Percentiles rank a stretch among this genome's conserved stretches.
Evolutionary conservation across 1,140 invertebrate species (phyloP).

Genomic region (Dinothrombium tinctorium): DNA sequence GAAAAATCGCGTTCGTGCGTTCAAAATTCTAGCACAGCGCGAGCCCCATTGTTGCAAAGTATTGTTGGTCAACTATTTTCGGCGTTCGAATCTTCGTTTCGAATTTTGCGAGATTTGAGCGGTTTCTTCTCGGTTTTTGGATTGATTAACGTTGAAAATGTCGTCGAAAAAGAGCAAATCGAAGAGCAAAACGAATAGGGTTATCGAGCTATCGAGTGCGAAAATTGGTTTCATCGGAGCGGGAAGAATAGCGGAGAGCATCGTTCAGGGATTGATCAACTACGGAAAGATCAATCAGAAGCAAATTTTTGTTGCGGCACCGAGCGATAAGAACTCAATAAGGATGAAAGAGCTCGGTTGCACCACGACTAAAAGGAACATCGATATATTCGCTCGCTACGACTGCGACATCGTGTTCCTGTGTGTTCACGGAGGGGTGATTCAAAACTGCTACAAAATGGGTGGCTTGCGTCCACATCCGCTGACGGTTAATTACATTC

Average conservation of each 20-base stretch:
- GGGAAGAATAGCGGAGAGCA: constrained; percentile 11
- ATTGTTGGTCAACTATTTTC: no score
- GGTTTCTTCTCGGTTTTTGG: no score
- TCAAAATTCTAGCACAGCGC: no score
- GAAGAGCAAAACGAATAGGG: no score
- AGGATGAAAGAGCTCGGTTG: constrained; percentile 6
- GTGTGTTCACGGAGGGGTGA: constrained; percentile 7
- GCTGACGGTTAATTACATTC: constrained; percentile 9
- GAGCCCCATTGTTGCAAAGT: no score
- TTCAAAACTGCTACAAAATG: constrained; percentile 5
- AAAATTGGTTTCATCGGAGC: constrained; percentile 13
- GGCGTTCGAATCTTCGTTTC: no score
- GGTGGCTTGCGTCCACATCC: constrained; percentile 4
- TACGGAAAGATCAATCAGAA: constrained; percentile 9
- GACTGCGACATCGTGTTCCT: constrained; percentile 10
- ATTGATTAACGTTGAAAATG: no score
- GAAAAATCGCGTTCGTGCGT: no score
- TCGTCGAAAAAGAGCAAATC: no score
- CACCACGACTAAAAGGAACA: constrained; percentile 7
- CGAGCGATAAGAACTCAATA: constrained; percentile 5
- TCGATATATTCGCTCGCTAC: constrained; percentile 9
- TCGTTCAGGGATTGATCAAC: constrained; percentile 8
- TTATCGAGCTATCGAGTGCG: background rate
- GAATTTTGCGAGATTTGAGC: no score
- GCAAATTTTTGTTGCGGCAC: constrained; percentile 7